These are phyloP conservation scores for Nannoperca australis DNA, from an alignment of 2,797 vertebrate species.

Conservation along the genomic window DNA sequence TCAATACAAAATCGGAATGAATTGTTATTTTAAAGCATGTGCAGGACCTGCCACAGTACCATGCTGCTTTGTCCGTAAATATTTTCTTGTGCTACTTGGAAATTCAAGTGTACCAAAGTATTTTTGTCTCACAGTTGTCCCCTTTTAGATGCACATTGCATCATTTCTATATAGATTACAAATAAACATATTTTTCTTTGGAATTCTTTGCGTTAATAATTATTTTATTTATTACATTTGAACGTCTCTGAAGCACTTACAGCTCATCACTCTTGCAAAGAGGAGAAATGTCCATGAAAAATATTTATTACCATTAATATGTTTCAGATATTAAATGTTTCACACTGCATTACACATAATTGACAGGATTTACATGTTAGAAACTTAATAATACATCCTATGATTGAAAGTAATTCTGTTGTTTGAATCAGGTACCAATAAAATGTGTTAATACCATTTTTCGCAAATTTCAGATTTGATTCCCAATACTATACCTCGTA, in stretches of 20 bases:
- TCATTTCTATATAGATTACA: slow-evolving; percentile 78
- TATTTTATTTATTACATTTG: slow-evolving; percentile 88
- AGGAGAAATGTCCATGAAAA: neutral
- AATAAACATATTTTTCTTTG: slow-evolving; percentile 83
- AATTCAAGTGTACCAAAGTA: slow-evolving; percentile 84
- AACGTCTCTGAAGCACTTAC: slow-evolving; percentile 61
- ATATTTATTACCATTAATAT: neutral
- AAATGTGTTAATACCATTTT: too few relatives aligned
- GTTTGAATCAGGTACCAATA: neutral
- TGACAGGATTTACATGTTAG: neutral
- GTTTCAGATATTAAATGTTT: neutral
- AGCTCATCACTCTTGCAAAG: slow-evolving; percentile 76
- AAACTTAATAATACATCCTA: neutral
- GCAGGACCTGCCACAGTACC: slow-evolving; percentile 43
- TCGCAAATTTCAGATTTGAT: neutral
- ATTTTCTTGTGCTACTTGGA: slow-evolving; percentile 64
- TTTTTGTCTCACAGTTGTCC: slow-evolving; percentile 80
- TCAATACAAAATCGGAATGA: slow-evolving; percentile 30
- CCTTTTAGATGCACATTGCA: slow-evolving; percentile 82
- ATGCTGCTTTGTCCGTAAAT: slow-evolving; percentile 59
- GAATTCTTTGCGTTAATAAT: slow-evolving; percentile 38
- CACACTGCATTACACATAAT: neutral
- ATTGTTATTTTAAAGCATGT: slow-evolving; percentile 35
- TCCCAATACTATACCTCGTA: neutral
- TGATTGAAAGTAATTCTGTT: too few relatives aligned